Evolutionary conservation across 2,888 invertebrate species (phyloP).

Genomic region (Miltochrista miniata): DNA sequence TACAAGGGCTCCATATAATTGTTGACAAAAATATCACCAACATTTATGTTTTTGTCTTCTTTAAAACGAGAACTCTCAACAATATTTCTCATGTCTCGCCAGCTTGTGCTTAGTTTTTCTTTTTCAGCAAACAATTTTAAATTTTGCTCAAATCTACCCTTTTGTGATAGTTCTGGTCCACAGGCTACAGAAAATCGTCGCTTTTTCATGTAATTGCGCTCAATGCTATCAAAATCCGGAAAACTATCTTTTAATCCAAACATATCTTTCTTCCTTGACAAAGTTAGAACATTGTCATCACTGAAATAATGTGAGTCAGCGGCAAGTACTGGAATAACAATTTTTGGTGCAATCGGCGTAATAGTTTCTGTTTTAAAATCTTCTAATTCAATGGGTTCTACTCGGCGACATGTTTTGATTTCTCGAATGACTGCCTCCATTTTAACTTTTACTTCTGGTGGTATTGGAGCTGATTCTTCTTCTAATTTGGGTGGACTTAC

Average conservation of each 20-base stretch:
- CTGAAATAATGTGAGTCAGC: conserved; percentile 70
- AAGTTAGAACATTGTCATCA: conserved; percentile 61
- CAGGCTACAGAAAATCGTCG: conserved; percentile 72
- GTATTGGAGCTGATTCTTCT: conserved; percentile 62
- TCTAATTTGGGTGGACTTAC: conserved; percentile 40
- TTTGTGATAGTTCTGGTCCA: conserved; percentile 72
- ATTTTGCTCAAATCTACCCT: conserved; percentile 47
- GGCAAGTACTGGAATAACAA: conserved; percentile 75
- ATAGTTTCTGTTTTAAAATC: conserved; percentile 58
- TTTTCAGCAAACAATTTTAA: conserved; percentile 51
- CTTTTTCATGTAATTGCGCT: conserved; percentile 56
- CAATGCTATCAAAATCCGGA: conserved; percentile 70
- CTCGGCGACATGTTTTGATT: conserved; percentile 69
- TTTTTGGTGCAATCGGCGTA: conserved; percentile 63
- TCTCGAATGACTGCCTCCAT: conserved; percentile 86
- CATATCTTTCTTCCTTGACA: conserved; percentile 51
- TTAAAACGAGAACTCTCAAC: conserved; percentile 44
- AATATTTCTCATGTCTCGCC: conserved; percentile 67
- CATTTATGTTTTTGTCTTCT: conserved; percentile 68
- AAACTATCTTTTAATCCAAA: conserved; percentile 47
- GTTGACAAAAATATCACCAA: conserved; percentile 88
- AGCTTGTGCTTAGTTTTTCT: conserved; percentile 64
- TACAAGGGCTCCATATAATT: conserved; percentile 77
- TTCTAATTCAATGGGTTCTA: conserved; percentile 60
- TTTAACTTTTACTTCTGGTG: conserved; percentile 82